Evolutionary conservation across 2,113 vertebrate species (phyloP).

Genomic region (Bubo blakistoni): DNA sequence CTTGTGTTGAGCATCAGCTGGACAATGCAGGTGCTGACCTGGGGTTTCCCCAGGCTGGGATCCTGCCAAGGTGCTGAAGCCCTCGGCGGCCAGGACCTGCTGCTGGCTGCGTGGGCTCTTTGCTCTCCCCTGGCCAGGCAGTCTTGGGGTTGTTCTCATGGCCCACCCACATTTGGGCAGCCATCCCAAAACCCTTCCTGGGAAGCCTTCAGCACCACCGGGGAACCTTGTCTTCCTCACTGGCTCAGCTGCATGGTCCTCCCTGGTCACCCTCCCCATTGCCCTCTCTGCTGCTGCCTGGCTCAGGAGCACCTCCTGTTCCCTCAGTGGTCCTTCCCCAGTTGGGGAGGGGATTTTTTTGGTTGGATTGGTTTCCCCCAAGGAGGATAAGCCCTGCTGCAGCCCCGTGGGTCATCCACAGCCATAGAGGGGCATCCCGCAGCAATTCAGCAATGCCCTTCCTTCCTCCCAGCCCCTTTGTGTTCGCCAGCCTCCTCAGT

Average conservation of each 20-base stretch:
- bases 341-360: background rate
- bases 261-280: background rate
- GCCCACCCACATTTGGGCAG: too few species aligned
- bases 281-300: accelerated
- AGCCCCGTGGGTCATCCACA: accelerated
- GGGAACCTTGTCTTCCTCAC: background rate
- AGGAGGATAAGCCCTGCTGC: background rate
- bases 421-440: background rate
- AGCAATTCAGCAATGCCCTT: background rate
- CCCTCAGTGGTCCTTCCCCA: background rate
- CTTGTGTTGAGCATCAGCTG: background rate
- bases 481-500: accelerated
- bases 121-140: background rate
- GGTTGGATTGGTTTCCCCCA: background rate
- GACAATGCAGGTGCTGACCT: background rate
- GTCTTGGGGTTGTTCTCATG: background rate
- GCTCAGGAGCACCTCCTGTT: accelerated
- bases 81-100: background rate
- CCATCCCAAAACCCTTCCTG: background rate
- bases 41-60: background rate
- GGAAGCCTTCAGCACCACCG: background rate
- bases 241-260: background rate
- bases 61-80: background rate
- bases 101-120: background rate
- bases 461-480: background rate